phyloP scores from a whole-genome alignment of 2,113 vertebrate species.

The Perca schrenkii region DNA sequence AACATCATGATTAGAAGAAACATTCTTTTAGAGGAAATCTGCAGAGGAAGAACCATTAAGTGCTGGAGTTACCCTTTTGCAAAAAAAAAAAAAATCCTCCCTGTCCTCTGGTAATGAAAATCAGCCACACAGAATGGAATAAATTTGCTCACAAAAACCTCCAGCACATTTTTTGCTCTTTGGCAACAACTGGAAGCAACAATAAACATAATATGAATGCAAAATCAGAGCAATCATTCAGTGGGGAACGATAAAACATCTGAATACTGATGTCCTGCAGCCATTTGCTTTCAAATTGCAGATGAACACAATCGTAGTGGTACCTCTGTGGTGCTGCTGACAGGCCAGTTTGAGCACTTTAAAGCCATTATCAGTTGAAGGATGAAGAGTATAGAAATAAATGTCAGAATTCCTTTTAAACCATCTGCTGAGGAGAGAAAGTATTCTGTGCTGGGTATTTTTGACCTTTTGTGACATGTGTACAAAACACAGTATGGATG shows the following conservation, averaged over 20 bases:
- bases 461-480: constrained; percentile 9
- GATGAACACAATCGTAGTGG: constrained; percentile 38
- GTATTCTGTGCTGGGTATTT: not conserved
- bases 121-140: not conserved
- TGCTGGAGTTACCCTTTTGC: not conserved
- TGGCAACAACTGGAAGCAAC: constrained; percentile 22
- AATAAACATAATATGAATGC: constrained; percentile 2
- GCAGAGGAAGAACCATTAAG: constrained; percentile 8
- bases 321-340: constrained; percentile 11
- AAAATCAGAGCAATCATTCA: constrained; percentile 38
- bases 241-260: not conserved
- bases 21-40: not conserved
- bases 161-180: not conserved
- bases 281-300: constrained; percentile 31
- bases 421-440: constrained; percentile 2
- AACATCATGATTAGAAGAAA: constrained; percentile 33
- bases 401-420: constrained; percentile 5
- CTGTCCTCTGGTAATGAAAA: not conserved
- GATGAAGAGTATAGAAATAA: not conserved
- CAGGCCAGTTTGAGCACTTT: constrained; percentile 20
- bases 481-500: constrained; percentile 11
- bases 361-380: constrained; percentile 24
- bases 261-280: constrained; percentile 35
- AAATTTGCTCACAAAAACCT: not conserved
- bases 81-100: not conserved